Conservation (phyloP, 1,140 invertebrate species). For the Melanaphis sacchari region DNA sequence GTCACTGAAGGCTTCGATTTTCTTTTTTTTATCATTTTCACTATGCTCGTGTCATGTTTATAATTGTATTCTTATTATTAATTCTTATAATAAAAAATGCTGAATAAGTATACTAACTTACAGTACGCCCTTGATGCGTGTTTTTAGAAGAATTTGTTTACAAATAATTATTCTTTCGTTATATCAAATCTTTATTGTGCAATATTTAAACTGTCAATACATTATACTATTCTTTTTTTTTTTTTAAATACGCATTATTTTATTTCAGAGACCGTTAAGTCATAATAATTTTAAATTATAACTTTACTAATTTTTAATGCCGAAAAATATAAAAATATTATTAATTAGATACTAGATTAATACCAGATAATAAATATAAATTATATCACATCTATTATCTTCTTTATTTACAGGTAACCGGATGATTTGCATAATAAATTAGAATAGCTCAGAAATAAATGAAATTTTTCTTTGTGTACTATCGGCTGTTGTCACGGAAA, state of each 20-base stretch:
- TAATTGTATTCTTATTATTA: background rate
- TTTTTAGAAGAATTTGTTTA: background rate
- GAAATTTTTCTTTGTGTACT: background rate
- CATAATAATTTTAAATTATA: background rate
- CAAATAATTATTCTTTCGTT: background rate
- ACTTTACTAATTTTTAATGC: background rate
- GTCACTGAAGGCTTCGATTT: background rate
- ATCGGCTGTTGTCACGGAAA: background rate
- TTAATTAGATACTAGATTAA: background rate
- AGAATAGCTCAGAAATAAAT: background rate
- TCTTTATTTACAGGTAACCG: background rate
- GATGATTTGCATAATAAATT: constrained; percentile 12
- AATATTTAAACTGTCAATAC: background rate
- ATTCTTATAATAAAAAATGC: background rate
- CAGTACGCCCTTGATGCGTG: background rate
- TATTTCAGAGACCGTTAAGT: background rate
- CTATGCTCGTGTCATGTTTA: background rate
- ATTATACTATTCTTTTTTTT: background rate
- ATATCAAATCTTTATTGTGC: background rate
- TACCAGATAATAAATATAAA: background rate
- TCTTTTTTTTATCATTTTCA: background rate
- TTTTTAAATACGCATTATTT: background rate
- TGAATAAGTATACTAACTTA: background rate
- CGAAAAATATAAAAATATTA: background rate
- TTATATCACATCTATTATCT: background rate